These are phyloP conservation scores for Poeciliopsis paucimaculata DNA, from an alignment of 2,797 vertebrate genomes.

Conservation along the genomic window DNA sequence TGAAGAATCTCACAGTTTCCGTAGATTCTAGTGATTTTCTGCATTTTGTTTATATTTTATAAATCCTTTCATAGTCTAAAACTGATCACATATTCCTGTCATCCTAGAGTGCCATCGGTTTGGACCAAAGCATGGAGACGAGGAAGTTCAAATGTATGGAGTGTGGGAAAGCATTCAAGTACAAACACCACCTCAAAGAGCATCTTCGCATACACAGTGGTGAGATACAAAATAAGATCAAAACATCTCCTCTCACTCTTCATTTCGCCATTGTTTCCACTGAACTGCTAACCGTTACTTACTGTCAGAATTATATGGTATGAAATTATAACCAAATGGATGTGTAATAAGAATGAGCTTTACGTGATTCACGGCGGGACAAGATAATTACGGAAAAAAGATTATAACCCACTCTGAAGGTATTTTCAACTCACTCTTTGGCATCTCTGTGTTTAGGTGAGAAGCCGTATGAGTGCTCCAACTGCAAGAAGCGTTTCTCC, in stretches of 20 bases:
- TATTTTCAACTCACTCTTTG: slow-evolving; percentile 20
- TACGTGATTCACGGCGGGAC: slow-evolving; percentile 37
- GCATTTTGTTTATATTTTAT: neutral
- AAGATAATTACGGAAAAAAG: slow-evolving; percentile 26
- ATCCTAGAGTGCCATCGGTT: slow-evolving; percentile 59
- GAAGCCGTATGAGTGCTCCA: slow-evolving; percentile 87
- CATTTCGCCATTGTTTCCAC: slow-evolving; percentile 60
- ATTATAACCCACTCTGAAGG: slow-evolving; percentile 14
- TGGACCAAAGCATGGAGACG: slow-evolving; percentile 79
- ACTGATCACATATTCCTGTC: slow-evolving; percentile 39
- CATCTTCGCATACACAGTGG: slow-evolving; percentile 89
- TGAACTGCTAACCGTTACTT: slow-evolving; percentile 52
- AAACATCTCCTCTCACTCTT: slow-evolving; percentile 46
- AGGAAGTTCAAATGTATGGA: slow-evolving; percentile 87
- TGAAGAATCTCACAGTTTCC: neutral
- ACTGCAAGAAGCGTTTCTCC: slow-evolving; percentile 86
- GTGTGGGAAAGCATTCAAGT: slow-evolving; percentile 89
- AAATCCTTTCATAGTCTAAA: slow-evolving; percentile 1
- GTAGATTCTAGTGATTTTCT: neutral
- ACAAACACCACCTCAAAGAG: slow-evolving; percentile 89
- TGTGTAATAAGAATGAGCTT: slow-evolving; percentile 35
- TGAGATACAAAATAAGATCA: slow-evolving; percentile 71
- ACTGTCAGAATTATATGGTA: slow-evolving; percentile 39
- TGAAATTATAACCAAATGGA: slow-evolving; percentile 52
- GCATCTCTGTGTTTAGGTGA: slow-evolving; percentile 76